Base-by-base conservation (phyloP, 2,888 invertebrate genomes). In the Perdita meconis region DNA sequence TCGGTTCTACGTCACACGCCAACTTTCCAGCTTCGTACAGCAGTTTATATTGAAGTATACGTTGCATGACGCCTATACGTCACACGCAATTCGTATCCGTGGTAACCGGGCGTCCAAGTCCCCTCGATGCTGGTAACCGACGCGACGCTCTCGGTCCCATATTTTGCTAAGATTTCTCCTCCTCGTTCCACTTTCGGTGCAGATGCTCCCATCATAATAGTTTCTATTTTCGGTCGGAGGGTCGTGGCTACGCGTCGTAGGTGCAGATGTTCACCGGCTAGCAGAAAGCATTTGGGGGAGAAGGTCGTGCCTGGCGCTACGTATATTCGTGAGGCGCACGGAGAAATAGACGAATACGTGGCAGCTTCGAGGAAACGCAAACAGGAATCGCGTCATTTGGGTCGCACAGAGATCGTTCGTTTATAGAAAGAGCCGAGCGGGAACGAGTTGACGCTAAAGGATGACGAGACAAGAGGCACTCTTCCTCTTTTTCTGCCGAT, bases 201-300 rank as follows among this genome's bases (percentile, higher is more conserved):
- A 83, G 84, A 86, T 85, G 85, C 74, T 82, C 80, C n/a, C 78
- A 81, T 86, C 83, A 85, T 85, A 82, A 82, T 85, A 82, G 86
- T 83, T 77, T 70, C 86, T 86, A 86, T 86, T 86, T 86, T 79
- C 65, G 83, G 82, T 50, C 73, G 69, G 80, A 78, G 82, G 83
- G 81, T 79, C n/a, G n/a, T 77, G 81, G 68, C 75, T 68, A 68
- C 70, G 65, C 65, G 59, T 72, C 73, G 72, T 70, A 78, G 74
- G 81, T 80, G 82, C 85, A 85, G 84, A 86, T 85, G 82, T 84
- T 83, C 78, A 40, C 70, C 40, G 59, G 47, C 71, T 69, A 67
- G 70, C 60, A 80, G 71, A 80, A 83, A 78, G 56, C 77, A 40
- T 59, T 80, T 64, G 71, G 78, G 75, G 71, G 60, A 63, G 82